Evolutionary conservation across 2,888 invertebrate species (phyloP).

Genomic region (Aquatica leii): DNA sequence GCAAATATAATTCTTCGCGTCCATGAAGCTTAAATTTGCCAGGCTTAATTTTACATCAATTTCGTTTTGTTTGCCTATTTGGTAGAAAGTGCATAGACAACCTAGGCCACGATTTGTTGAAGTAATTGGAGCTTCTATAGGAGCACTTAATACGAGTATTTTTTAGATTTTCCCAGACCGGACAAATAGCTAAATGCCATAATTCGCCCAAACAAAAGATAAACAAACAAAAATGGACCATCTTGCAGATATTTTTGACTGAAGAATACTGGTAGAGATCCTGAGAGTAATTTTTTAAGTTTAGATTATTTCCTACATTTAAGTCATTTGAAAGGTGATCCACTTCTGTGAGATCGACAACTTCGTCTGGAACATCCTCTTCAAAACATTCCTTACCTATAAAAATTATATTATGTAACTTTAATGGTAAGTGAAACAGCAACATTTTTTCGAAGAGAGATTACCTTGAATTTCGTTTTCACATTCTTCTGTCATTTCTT

Average conservation of each 20-base stretch:
- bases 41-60: no score
- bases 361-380: background rate
- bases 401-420: no score
- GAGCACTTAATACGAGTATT: background rate
- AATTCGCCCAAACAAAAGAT: background rate
- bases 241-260: background rate
- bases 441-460: background rate
- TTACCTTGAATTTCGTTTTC: background rate
- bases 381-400: background rate
- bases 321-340: background rate
- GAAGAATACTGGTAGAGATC: background rate
- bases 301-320: background rate
- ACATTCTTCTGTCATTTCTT: background rate
- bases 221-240: background rate
- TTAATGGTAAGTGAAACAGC: no score
- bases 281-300: background rate
- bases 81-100: background rate
- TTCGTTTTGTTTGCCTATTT: no score
- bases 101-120: background rate
- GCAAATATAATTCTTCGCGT: no score
- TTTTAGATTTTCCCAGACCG: background rate
- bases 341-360: background rate
- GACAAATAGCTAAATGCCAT: background rate
- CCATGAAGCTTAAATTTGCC: no score
- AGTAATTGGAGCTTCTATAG: background rate